Base-by-base conservation (phyloP, 2,888 invertebrate species). In the Drosophila trichaetosa region DNA sequence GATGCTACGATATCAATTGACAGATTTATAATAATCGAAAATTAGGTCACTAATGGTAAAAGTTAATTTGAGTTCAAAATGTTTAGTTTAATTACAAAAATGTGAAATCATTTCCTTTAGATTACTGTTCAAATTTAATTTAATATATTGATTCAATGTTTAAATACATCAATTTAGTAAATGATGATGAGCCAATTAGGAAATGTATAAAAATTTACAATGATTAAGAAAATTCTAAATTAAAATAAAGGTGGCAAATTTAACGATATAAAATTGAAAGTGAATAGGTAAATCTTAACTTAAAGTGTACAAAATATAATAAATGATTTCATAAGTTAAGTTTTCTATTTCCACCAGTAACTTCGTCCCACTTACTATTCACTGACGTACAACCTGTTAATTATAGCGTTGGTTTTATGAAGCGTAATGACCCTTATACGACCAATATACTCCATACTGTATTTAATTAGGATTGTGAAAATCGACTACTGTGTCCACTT, bases 1-100 rank as follows among this genome's bases (percentile, higher is more conserved):
- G 68, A 16, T 52, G 27, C 31, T 33, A n/a, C 16, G 13, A 31
- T 27, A 36, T 53, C 24, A 27, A 48, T 53, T 21, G 16, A 40
- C n/a, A 21, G 49, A 66, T 34, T 34, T 27, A n/a, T 13, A 40
- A 49, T 40, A 51, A 51, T 38, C 24, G 16, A 11, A 2, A 67
- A 67, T 7, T 68, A 13, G 31, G 40, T 48, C 31, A 67, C 2
- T 38, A n/a, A 36, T 31, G 4, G 0, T 16, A 36, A 38, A 36
- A 51, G 7, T 53, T n/a, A 51, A 29, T 51, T 13, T 11, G 3
- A 16, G 46, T 16, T 7, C 16, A 46, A 16, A 1, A 16, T 16
- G 8, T 4, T 46, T 16, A 2, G 16, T 46, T 46, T 16, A 46
- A 8, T 24, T 16, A 16, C 24, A 4, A 46, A 46, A 46, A 16